Percentiles rank a stretch among this genome's conserved stretches.
Conservation (phyloP, 2,888 invertebrate genomes). For the Netelia inedita region DNA sequence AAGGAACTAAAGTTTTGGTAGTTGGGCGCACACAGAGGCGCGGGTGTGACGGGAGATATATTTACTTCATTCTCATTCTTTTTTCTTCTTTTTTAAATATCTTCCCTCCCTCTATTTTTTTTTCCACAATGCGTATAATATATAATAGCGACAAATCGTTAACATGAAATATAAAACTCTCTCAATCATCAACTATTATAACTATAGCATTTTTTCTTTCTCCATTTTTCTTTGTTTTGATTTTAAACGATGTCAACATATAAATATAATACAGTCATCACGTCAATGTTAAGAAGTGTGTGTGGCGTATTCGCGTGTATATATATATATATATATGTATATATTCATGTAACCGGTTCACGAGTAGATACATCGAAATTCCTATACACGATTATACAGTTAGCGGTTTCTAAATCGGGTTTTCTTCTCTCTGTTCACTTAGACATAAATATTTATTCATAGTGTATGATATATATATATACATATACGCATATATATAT, state of each 20-base stretch:
- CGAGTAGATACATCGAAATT: conserved; percentile 53
- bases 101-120: conserved; percentile 18
- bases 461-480: conserved; percentile 70
- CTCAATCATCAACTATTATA: conserved; percentile 82
- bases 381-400: conserved; percentile 62
- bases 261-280: conserved; percentile 82
- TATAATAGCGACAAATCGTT: conserved; percentile 70
- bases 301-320: conserved; percentile 5
- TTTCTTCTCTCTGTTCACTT: conserved; percentile 58
- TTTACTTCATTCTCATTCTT: conserved; percentile 22
- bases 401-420: conserved; percentile 62
- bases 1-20: conserved; percentile 69
- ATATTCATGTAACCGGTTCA: conserved; percentile 45
- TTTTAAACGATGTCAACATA: conserved; percentile 81
- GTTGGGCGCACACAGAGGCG: conserved; percentile 56
- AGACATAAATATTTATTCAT: conserved; percentile 68
- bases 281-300: conserved; percentile 72
- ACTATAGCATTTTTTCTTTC: conserved; percentile 70
- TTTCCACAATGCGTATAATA: conserved; percentile 63
- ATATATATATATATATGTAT: conserved; percentile 14
- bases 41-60: conserved; percentile 40
- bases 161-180: conserved; percentile 84
- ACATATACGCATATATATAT: conserved; percentile 73
- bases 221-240: conserved; percentile 68
- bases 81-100: conserved; percentile 12